These are phyloP conservation scores for Donacobius atricapilla DNA, from an alignment of 2,113 vertebrate genomes.

Conservation along the genomic window DNA sequence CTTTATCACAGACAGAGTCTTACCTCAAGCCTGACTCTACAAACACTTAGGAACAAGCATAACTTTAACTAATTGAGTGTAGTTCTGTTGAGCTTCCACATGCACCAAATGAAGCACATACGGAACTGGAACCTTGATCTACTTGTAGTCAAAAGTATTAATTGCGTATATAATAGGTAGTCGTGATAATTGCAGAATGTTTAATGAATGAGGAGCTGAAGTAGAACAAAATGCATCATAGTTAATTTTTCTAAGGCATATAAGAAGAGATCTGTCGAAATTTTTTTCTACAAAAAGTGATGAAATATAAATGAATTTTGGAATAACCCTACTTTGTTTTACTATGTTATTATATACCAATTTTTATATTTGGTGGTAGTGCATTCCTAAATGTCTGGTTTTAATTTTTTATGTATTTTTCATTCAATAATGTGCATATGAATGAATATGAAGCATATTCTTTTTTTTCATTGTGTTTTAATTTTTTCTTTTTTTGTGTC, in stretches of 20 bases:
- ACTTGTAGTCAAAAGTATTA: not conserved
- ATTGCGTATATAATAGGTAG: not conserved
- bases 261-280: not conserved
- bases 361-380: not conserved
- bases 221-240: not conserved
- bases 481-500: not conserved
- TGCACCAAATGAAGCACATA: not conserved
- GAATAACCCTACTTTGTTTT: not conserved
- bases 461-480: not conserved
- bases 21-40: not conserved
- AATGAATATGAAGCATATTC: not conserved
- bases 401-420: not conserved
- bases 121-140: not conserved
- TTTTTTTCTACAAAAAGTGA: not conserved
- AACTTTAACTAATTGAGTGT: not conserved
- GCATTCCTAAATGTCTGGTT: not conserved
- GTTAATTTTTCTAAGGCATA: not conserved
- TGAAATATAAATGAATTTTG: not conserved
- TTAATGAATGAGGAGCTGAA: not conserved
- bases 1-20: slow-evolving; percentile 3
- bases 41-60: not conserved
- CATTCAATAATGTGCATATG: not conserved
- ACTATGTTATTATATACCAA: not conserved
- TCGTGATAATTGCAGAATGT: not conserved
- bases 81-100: not conserved